Evolutionary conservation across 2,888 invertebrate genomes (phyloP), one percentile per base, ranked within the genome.

Genomic region (Himalopsyche anomala): DNA sequence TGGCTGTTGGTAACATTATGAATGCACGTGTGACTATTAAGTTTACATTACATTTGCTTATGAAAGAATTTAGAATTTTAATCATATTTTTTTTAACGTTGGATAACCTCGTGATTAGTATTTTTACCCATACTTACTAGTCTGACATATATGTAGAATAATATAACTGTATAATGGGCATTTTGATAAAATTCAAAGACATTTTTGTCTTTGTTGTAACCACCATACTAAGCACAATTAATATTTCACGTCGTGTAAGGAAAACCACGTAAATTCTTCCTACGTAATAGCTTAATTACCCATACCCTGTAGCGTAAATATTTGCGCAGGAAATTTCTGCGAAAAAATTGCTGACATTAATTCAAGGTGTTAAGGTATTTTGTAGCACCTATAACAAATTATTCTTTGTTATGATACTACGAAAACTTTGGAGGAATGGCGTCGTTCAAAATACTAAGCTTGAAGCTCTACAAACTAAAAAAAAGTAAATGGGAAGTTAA

Each of bases 241-340:
- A 28, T 9, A 62, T 62, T 19, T 15, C 8, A 62, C 62, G 28
- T 5, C 28, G 11, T 19, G 11, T 19, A 19, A 19, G 19, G 19
- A 62, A 62, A 62, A 62, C 19, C 62, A 28, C 62, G 62, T 62
- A 19, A 62, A 62, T 62, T 19, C 62, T 62, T 56, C n/a, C 19
- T 15, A 51, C 28, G 19, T 11, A 45, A 45, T 62, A 5, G 62
- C 62, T 62, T 62, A 62, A 62, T 62, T 62, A 62, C 62, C 62
- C 28, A 8, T 4, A 19, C 8, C 28, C 8, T 62, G 62, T 8
- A 2, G 4, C 62, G 28, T 11, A 62, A 62, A 62, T 28, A 62
- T 62, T 62, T 62, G 9, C 62, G 62, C 19, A 9, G 2, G 51
- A 62, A 62, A 62, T 19, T 19, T 62, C 19, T 62, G 62, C 19